Evolutionary conservation across 2,888 invertebrate species (phyloP).

Genomic region (Drosophila atripex): DNA sequence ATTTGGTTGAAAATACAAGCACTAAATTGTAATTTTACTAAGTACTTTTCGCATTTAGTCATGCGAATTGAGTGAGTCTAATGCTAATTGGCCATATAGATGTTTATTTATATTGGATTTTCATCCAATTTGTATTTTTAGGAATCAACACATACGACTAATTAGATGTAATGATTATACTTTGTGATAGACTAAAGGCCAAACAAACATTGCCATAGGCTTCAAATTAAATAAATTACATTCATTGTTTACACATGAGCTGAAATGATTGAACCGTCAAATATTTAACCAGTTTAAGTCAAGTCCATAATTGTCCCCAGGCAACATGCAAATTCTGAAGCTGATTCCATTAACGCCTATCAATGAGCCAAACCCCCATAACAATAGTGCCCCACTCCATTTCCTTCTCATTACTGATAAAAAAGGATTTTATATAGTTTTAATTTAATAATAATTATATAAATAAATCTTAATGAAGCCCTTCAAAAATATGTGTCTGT

Average conservation of each 20-base stretch:
- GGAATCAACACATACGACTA: constrained; percentile 9
- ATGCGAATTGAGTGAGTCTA: constrained; percentile 1
- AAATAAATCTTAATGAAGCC: no score
- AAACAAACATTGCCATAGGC: neutral
- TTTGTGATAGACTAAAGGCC: neutral
- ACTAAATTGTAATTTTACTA: constrained; percentile 9
- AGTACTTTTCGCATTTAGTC: constrained; percentile 1
- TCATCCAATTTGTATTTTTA: neutral
- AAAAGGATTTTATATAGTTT: neutral
- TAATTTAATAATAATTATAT: no score
- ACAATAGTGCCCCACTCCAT: neutral
- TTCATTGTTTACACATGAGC: neutral
- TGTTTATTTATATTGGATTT: neutral
- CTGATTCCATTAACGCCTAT: constrained; percentile 54
- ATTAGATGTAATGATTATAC: constrained; percentile 12
- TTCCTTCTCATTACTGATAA: neutral
- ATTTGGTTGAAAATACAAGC: constrained; percentile 1
- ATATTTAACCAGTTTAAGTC: neutral
- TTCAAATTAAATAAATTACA: constrained; percentile 14
- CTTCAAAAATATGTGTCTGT: no score
- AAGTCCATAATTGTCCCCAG: constrained; percentile 2
- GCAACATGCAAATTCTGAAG: constrained; percentile 42
- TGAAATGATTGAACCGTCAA: neutral
- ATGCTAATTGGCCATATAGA: neutral
- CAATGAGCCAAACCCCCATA: constrained; percentile 29